phyloP scores from a whole-genome alignment of 1,140 invertebrate genomes.

The Bombus polaris region DNA sequence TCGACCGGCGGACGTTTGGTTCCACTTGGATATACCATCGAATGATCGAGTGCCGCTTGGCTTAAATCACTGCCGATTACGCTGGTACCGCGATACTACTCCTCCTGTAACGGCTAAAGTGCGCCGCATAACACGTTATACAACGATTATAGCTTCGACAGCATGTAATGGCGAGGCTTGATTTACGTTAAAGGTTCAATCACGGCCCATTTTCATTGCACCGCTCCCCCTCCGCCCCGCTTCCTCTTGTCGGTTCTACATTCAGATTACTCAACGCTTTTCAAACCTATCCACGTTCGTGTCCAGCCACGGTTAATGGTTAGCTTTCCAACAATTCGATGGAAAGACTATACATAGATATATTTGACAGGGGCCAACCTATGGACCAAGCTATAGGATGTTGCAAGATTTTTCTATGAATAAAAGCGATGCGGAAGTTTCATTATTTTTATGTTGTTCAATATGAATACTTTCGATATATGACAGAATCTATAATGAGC shows the following conservation, averaged over 20 bases:
- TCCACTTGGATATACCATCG: background rate
- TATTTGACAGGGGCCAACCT: too few relatives aligned
- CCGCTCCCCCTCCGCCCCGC: too few relatives aligned
- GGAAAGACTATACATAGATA: too few relatives aligned
- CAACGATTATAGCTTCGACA: constrained; percentile 35
- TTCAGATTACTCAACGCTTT: constrained; percentile 20
- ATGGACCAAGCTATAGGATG: too few relatives aligned
- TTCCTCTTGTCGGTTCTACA: background rate
- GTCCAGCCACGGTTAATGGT: background rate
- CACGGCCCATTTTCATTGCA: constrained; percentile 32
- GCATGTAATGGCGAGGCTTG: constrained; percentile 13
- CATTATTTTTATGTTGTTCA: too few relatives aligned
- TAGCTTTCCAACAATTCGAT: too few relatives aligned
- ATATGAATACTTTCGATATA: too few relatives aligned
- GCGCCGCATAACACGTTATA: constrained; percentile 20
- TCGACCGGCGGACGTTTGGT: background rate
- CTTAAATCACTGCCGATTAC: constrained; percentile 44
- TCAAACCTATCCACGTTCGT: constrained; percentile 5
- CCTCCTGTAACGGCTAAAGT: constrained; percentile 12
- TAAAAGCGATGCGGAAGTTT: too few relatives aligned
- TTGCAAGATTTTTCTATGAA: too few relatives aligned
- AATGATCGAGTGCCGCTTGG: constrained; percentile 35
- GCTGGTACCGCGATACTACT: constrained; percentile 12
- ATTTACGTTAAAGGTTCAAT: constrained; percentile 40
- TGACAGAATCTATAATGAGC: too few relatives aligned